Evolutionary conservation across 1,140 invertebrate genomes (phyloP).

Genomic region (Drosophila pandora): DNA sequence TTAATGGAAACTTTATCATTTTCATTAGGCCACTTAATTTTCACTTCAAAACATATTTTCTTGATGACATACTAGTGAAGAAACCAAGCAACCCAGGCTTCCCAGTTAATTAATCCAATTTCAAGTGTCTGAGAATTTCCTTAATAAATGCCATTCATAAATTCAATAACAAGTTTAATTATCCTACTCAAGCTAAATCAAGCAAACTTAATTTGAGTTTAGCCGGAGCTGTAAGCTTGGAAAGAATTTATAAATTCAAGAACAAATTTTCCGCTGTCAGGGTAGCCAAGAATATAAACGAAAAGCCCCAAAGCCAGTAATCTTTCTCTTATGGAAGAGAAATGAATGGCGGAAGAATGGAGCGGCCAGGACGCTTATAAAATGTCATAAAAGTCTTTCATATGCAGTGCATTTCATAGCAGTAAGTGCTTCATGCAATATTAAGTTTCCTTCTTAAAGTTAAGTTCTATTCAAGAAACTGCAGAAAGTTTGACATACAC

Average conservation of each 20-base stretch:
- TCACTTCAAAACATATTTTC: not conserved
- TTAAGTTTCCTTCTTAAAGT: not conserved
- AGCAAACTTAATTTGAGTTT: not conserved
- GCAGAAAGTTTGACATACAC: not conserved
- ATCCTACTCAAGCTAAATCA: not conserved
- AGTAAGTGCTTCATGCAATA: not conserved
- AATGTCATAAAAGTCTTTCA: slow-evolving; percentile 33
- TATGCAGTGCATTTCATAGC: slow-evolving; percentile 17
- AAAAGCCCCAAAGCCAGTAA: slow-evolving; percentile 14
- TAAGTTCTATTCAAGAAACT: not conserved
- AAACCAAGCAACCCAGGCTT: not conserved
- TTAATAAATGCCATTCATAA: not conserved
- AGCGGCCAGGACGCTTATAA: slow-evolving; percentile 7
- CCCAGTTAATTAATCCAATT: not conserved
- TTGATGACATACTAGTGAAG: no score
- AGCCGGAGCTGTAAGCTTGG: slow-evolving; percentile 11
- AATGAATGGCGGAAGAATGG: not conserved
- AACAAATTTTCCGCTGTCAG: slow-evolving; percentile 1
- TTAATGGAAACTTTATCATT: not conserved
- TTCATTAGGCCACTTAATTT: not conserved
- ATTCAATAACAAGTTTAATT: not conserved
- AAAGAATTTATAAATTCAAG: slow-evolving; percentile 34
- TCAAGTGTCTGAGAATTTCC: not conserved
- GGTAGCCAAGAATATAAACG: slow-evolving; percentile 2
- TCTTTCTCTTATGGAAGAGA: slow-evolving; percentile 8